A percentile compares a stretch with the other conserved stretches of the same genome.
Conservation (phyloP, 2,888 invertebrate species). For the Limnephilus auricula region DNA sequence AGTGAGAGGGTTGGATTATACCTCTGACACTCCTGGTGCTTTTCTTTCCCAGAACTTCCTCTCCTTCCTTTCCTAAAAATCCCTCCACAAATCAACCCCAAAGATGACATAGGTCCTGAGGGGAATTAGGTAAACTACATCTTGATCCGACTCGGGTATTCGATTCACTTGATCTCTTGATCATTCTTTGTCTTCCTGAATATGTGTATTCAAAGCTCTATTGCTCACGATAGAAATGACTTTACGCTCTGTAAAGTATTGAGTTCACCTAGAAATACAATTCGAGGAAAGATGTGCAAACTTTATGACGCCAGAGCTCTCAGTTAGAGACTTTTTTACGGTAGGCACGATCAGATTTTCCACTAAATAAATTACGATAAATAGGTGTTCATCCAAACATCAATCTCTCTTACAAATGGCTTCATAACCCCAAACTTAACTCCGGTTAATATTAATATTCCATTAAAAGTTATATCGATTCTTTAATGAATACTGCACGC, state of each 20-base stretch:
- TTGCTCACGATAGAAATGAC: not conserved
- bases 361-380: not conserved
- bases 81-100: too few species aligned
- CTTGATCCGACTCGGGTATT: too few species aligned
- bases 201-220: not conserved
- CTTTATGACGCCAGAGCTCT: not conserved
- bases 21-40: too few species aligned
- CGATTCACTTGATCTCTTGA: too few species aligned
- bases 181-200: not conserved
- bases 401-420: not conserved
- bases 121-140: too few species aligned
- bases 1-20: too few species aligned
- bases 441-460: not conserved
- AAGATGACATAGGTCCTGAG: too few species aligned
- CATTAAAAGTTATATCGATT: conserved; percentile 27
- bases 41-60: too few species aligned
- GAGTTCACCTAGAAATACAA: not conserved
- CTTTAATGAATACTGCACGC: conserved; percentile 30
- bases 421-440: not conserved
- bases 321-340: not conserved
- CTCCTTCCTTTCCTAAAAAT: too few species aligned
- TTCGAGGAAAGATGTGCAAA: not conserved
- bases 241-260: too few species aligned
- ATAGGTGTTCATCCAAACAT: not conserved
- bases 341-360: not conserved